Evolutionary conservation across 1,140 invertebrate species (phyloP).

Genomic region (Gonatopus flavifemur): DNA sequence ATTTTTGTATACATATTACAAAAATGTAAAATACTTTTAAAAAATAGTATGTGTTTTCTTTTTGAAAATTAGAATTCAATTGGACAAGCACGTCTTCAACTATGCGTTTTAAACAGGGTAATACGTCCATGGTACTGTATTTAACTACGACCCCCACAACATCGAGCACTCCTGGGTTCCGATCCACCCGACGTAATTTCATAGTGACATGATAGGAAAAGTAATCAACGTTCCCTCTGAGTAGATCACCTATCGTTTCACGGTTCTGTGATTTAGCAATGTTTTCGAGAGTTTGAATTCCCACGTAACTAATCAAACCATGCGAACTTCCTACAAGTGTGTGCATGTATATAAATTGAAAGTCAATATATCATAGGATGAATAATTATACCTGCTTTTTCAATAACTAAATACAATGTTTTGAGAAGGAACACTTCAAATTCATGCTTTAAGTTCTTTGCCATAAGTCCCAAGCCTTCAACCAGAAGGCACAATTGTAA

Average conservation of each 20-base stretch:
- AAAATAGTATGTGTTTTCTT: constrained; percentile 60
- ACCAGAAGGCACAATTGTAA: constrained; percentile 63
- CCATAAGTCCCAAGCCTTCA: constrained; percentile 66
- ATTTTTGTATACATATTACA: constrained; percentile 60
- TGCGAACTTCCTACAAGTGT: constrained; percentile 60
- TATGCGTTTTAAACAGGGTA: constrained; percentile 65
- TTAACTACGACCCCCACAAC: constrained; percentile 67
- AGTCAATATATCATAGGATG: not conserved
- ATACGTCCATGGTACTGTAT: constrained; percentile 63
- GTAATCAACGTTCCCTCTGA: constrained; percentile 67
- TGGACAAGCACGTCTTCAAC: constrained; percentile 65
- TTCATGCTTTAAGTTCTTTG: constrained; percentile 48
- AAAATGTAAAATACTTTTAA: constrained; percentile 69
- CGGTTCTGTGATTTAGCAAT: constrained; percentile 59
- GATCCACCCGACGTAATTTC: constrained; percentile 61
- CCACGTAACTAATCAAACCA: constrained; percentile 59
- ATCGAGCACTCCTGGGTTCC: constrained; percentile 59
- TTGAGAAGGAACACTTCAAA: constrained; percentile 64
- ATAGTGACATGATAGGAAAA: constrained; percentile 66
- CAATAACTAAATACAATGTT: constrained; percentile 68
- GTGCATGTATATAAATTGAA: not conserved
- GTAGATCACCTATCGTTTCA: constrained; percentile 56
- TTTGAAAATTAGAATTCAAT: constrained; percentile 61
- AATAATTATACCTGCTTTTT: constrained; percentile 63
- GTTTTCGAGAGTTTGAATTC: constrained; percentile 58